These are phyloP conservation scores for Aurelia sp. DNA, from an alignment of 30 jellyfish, hydroid and myxozoan species.

Conservation along the genomic window DNA sequence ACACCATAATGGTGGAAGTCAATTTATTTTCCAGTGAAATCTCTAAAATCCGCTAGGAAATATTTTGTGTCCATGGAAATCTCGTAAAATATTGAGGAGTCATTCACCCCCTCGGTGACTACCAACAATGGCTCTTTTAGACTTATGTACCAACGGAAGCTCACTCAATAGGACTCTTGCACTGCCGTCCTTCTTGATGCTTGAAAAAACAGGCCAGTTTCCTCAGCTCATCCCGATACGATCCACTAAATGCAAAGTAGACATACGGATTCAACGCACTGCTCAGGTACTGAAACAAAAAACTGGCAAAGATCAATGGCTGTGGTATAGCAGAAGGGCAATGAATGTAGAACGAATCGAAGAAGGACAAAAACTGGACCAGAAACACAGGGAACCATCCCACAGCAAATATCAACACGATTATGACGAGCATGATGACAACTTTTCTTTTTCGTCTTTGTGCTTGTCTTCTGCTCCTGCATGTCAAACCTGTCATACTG, in stretches of 20 bases:
- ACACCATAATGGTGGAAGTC: too few species aligned
- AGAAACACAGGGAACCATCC: constrained; percentile 83
- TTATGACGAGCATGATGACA: constrained; percentile 71
- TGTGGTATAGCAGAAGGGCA: constrained; percentile 71
- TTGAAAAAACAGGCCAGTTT: too few species aligned
- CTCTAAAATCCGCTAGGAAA: too few species aligned
- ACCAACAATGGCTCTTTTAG: too few species aligned
- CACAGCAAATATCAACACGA: constrained; percentile 72
- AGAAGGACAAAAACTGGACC: constrained; percentile 67
- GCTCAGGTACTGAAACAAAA: constrained; percentile 71
- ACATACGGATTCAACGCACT: constrained; percentile 79
- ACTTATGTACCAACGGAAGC: too few species aligned
- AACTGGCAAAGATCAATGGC: constrained; percentile 43
- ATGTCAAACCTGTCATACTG: constrained; percentile 10
- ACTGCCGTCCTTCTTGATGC: too few species aligned
- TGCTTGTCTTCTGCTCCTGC: constrained; percentile 12
- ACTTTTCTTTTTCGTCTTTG: constrained; percentile 40
- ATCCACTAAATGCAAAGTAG: constrained; percentile 73
- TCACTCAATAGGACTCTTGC: too few species aligned
- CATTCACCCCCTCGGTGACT: too few species aligned
- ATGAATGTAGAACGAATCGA: constrained; percentile 50
- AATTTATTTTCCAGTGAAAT: too few species aligned
- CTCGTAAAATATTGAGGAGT: too few species aligned
- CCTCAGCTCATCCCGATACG: constrained; percentile 70
- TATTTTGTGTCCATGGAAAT: too few species aligned